Percentiles rank a stretch among this genome's conserved stretches.
Conservation (phyloP, 2,888 invertebrate genomes). For the Spodoptera exigua region DNA sequence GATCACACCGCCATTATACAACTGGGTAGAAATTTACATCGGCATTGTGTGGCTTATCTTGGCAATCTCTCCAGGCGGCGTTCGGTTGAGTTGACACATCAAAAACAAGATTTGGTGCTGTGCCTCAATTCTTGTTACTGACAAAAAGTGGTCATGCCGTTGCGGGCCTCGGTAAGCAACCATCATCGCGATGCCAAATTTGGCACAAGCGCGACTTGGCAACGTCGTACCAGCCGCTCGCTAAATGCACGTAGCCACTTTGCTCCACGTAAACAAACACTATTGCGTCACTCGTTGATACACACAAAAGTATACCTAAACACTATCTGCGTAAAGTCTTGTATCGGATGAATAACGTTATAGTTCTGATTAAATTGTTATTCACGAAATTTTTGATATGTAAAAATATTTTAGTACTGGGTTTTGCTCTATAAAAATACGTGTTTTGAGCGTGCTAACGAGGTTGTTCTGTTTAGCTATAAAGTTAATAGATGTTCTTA, state of each 20-base stretch:
- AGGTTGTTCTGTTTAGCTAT: background rate
- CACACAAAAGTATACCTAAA: slow-evolving; percentile 70
- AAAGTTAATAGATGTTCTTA: slow-evolving; percentile 27
- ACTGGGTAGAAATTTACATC: slow-evolving; percentile 7
- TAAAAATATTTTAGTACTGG: slow-evolving; percentile 67
- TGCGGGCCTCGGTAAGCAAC: slow-evolving; percentile 63
- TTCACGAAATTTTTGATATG: slow-evolving; percentile 72
- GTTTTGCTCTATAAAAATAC: slow-evolving; percentile 50
- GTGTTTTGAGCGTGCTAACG: slow-evolving; percentile 38
- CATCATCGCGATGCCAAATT: slow-evolving; percentile 78
- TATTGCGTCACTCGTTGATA: slow-evolving; percentile 77
- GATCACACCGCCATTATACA: slow-evolving; percentile 5
- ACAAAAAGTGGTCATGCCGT: slow-evolving; percentile 72
- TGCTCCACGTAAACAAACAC: slow-evolving; percentile 82
- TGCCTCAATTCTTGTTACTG: slow-evolving; percentile 61
- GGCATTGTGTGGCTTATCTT: slow-evolving; percentile 33
- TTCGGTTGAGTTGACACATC: slow-evolving; percentile 60
- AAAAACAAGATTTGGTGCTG: slow-evolving; percentile 64
- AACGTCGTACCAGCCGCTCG: slow-evolving; percentile 72
- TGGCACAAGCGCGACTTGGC: slow-evolving; percentile 84
- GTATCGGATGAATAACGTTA: slow-evolving; percentile 41
- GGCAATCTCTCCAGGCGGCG: slow-evolving; percentile 44
- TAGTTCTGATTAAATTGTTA: slow-evolving; percentile 70
- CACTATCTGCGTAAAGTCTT: slow-evolving; percentile 54
- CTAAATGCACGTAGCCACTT: slow-evolving; percentile 75